Base-by-base conservation (phyloP, 2,888 invertebrate species). In the Suillia variegata region DNA sequence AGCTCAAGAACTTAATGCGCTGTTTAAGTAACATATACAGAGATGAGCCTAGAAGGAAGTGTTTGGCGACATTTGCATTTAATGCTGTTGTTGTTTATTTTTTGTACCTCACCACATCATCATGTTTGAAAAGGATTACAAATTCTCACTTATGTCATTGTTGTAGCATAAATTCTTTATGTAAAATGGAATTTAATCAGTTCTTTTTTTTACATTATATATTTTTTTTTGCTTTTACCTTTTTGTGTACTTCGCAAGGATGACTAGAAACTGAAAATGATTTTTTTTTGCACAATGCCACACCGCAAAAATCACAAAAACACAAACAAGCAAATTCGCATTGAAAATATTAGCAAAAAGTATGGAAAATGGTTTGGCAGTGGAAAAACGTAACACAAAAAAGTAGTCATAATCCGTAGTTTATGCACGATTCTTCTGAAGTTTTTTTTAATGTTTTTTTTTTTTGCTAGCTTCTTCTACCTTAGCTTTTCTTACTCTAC, bases 81-180 rank as follows among this genome's bases (percentile, higher is more conserved):
- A n/a, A n/a, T n/a, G n/a, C n/a, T n/a, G n/a, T n/a, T 26, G 26
- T 10, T 26, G 26, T 26, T 26, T 26, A 10, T 26, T 26, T 5
- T 26, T 26, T 6, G 26, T 26, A 26, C 5, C 26, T n/a, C n/a
- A n/a, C n/a, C n/a, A n/a, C 26, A 6, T 10, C 26, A 26, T 10
- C 26, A 26, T 26, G 26, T 26, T 26, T 26, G 26, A 22, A 38
- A 60, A 60, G 59, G 66, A 64, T 65, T 68, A 65, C 63, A 62
- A 68, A 66, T 64, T 68, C 66, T 68, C 64, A 68, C 66, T 68
- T 65, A 63, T 66, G 66, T 64, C 63, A 63, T 65, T 62, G 62
- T 63, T 54, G 45, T 42, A 53, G 56, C 60, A 62, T 62, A 63
- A 65, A 63, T 62, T 54, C 61, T 48, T 51, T 38, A 51, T 56